Base-by-base conservation (phyloP, 2,888 invertebrate genomes). In the Volucella zonaria region DNA sequence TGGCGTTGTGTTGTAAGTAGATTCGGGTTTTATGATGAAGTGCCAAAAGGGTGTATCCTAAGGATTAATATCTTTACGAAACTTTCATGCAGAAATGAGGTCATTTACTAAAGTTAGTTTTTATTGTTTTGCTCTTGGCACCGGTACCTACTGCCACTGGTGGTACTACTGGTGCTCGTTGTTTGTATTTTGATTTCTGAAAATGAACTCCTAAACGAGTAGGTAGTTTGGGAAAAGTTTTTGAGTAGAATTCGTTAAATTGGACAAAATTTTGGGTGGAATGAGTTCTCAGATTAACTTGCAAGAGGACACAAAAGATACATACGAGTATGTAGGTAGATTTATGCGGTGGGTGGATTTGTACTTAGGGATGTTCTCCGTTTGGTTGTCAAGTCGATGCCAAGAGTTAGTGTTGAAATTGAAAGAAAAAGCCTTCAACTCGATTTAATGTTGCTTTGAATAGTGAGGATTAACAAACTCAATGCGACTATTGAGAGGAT, bases 31-130 rank as follows among this genome's bases (percentile, higher is more conserved):
- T 18, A 43, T n/a, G 38, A 54, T 15, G 43, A 38, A 43, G 45
- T 73, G 73, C 51, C 31, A 12, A 58, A 70, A 56, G 58, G 70
- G 40, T 38, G 58, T n/a, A 52, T 43, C 31, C 15, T 31, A 11
- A 43, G 52, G 52, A 12, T 49, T 40, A 59, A 18, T 42, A 23
- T 11, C 18, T 70, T 70, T 38, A 15, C 38, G 3, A 47, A 59
- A 59, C n/a, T 40, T 58, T 49, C 23, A 4, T n/a, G 12, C 2
- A 23, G 52, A 70, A 77, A 77, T 62, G 68, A 61, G 77, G 68
- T 77, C 77, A 61, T 68, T 77, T 58, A 18, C 38, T 18, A n/a
- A 54, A 47, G 52, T 58, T 38, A 47, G 31, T 23, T 61, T 66
- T 38, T 66, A 42, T 66, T 66, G 42, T 42, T 31, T 31, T 31